phyloP scores from a whole-genome alignment of 2,888 invertebrate genomes.

The Stratiomys singularior region DNA sequence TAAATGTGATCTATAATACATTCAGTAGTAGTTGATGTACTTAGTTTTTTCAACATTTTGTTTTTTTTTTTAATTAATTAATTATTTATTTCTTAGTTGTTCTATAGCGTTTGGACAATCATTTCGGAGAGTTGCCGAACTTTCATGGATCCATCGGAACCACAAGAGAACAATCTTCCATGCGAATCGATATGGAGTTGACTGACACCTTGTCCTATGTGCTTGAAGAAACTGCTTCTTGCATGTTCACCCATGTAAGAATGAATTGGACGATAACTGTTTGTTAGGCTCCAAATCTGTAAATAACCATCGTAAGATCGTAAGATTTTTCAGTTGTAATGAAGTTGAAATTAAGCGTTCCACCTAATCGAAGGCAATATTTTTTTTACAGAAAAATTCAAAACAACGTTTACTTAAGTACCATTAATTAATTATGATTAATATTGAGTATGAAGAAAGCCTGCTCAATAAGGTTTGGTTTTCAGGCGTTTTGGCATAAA shows the following conservation, averaged over 20 bases:
- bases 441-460: too few species aligned
- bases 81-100: conserved; percentile 50
- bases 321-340: too few species aligned
- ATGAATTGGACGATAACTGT: conserved; percentile 37
- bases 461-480: too few species aligned
- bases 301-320: too few species aligned
- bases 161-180: conserved; percentile 95
- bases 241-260: conserved; percentile 83
- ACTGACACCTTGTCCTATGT: conserved; percentile 96
- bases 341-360: too few species aligned
- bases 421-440: too few species aligned
- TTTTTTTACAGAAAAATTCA: too few species aligned
- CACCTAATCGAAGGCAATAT: too few species aligned
- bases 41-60: conserved; percentile 27
- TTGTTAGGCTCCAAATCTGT: conserved; percentile 87
- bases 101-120: conserved; percentile 70
- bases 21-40: conserved; percentile 6
- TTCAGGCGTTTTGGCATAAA: too few species aligned
- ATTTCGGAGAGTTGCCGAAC: conserved; percentile 89
- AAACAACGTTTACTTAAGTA: too few species aligned
- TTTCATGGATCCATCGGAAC: conserved; percentile 99
- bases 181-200: conserved; percentile 92
- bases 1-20: conserved; percentile 43
- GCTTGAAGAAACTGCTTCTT: conserved; percentile 95
- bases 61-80: conserved; percentile 1